Evolutionary conservation across 2,888 invertebrate species (phyloP).

Genomic region (Melinaea marsaeus): DNA sequence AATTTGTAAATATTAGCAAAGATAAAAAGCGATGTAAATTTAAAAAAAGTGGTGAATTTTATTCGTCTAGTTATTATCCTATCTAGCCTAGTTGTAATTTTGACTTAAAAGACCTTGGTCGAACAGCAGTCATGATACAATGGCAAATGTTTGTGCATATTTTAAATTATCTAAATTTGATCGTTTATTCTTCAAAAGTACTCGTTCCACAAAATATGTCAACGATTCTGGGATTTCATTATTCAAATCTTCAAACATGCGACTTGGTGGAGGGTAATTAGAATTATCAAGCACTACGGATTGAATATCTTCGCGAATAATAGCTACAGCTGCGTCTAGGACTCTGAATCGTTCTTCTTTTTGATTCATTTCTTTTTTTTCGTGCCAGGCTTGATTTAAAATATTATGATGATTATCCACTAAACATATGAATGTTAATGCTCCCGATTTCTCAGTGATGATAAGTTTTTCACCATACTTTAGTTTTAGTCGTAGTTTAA

Average conservation of each 20-base stretch:
- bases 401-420: conserved; percentile 28
- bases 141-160: too few species aligned
- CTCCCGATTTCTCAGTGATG: conserved; percentile 36
- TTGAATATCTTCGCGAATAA: conserved; percentile 34
- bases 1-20: too few species aligned
- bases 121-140: too few species aligned
- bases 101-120: too few species aligned
- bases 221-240: conserved; percentile 39
- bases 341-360: conserved; percentile 36
- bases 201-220: too few species aligned
- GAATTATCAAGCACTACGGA: conserved; percentile 21
- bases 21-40: too few species aligned
- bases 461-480: conserved; percentile 44
- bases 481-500: conserved; percentile 38
- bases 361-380: conserved; percentile 36
- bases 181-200: too few species aligned
- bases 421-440: conserved; percentile 30
- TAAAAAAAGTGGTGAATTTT: too few species aligned
- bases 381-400: conserved; percentile 35
- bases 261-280: conserved; percentile 17
- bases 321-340: conserved; percentile 34
- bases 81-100: too few species aligned
- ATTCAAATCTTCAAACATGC: conserved; percentile 38
- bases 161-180: too few species aligned
- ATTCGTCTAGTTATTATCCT: too few species aligned